A percentile compares a stretch with the other conserved stretches of the same genome.
phyloP scores from a whole-genome alignment of 2,888 invertebrate species.

The Dryobota labecula region DNA sequence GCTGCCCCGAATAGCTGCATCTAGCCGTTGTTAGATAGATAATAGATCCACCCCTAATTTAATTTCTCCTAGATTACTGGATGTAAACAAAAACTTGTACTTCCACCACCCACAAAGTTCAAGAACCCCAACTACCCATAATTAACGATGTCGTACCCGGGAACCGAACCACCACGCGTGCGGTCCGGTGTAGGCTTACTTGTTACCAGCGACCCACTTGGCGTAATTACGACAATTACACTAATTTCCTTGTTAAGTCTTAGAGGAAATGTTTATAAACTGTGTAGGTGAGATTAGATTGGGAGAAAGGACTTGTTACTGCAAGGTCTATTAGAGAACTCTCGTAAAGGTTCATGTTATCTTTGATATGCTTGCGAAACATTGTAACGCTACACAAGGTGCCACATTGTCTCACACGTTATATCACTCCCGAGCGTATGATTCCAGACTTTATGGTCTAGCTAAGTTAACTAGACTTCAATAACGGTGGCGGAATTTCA shows the following conservation, averaged over 20 bases:
- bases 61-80: background rate
- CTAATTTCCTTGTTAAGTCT: constrained; percentile 67
- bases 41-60: background rate
- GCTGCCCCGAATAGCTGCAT: background rate
- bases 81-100: constrained; percentile 15
- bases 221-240: constrained; percentile 65
- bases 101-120: constrained; percentile 53
- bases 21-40: background rate
- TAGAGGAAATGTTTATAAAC: constrained; percentile 63
- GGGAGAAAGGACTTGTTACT: constrained; percentile 20
- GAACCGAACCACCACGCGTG: constrained; percentile 65
- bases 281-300: constrained; percentile 31
- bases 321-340: background rate
- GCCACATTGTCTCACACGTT: background rate
- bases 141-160: constrained; percentile 50
- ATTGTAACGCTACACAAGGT: background rate
- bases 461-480: background rate
- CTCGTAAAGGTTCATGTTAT: too few species aligned
- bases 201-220: constrained; percentile 62
- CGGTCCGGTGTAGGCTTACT: constrained; percentile 67
- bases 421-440: background rate
- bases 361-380: too few species aligned
- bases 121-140: constrained; percentile 53
- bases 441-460: background rate
- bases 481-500: too few species aligned